Percentiles rank a stretch among this genome's conserved stretches.
These are phyloP conservation scores for Philopedon plagiatum DNA, from an alignment of 2,888 invertebrate genomes.

Conservation along the genomic window DNA sequence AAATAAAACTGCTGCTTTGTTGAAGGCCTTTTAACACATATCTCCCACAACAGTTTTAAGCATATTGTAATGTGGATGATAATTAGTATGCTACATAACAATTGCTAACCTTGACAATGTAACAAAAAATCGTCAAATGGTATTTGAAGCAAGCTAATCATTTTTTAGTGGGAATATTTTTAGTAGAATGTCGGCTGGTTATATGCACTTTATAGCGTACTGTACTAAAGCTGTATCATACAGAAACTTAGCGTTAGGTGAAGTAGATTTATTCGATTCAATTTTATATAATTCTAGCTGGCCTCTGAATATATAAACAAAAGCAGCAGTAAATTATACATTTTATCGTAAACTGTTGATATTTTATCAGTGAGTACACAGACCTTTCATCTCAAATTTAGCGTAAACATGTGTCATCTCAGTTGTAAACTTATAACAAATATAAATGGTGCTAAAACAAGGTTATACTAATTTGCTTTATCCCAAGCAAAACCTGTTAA, in stretches of 20 bases:
- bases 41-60: conserved; percentile 4
- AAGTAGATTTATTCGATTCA: background rate
- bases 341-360: background rate
- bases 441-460: conserved; percentile 15
- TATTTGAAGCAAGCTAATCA: background rate
- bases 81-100: background rate
- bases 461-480: conserved; percentile 19
- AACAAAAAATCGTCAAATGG: background rate
- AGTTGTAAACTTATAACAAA: conserved; percentile 4
- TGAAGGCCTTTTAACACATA: background rate
- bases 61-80: background rate
- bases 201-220: too few species aligned
- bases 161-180: background rate
- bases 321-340: background rate
- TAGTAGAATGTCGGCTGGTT: too few species aligned
- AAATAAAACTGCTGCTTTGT: background rate
- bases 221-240: background rate
- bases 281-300: background rate
- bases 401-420: conserved; percentile 15
- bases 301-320: background rate
- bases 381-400: background rate
- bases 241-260: background rate
- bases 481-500: conserved; percentile 1
- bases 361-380: background rate
- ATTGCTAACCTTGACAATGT: conserved; percentile 1